Evolutionary conservation across 2,888 invertebrate genomes (phyloP).

Genomic region (Noctuana brunneofusca): DNA sequence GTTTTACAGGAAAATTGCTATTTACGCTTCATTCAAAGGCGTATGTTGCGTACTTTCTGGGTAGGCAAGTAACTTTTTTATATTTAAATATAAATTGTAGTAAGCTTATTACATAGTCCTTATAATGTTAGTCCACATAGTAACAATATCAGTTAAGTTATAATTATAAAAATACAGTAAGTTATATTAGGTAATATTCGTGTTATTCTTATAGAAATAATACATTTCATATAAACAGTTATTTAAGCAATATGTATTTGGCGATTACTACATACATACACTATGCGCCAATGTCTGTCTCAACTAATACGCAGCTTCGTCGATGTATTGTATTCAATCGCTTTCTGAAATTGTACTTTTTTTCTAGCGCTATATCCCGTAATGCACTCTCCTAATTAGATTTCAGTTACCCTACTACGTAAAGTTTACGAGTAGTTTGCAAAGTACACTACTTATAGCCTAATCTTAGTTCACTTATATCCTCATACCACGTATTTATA

Average conservation of each 20-base stretch:
- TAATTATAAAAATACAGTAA: too few species aligned
- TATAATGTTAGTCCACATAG: too few species aligned
- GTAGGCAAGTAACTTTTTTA: constrained; percentile 5
- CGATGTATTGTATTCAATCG: too few species aligned
- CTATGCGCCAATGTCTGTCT: too few species aligned
- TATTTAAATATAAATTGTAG: background rate
- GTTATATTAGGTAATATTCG: too few species aligned
- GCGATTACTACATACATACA: too few species aligned
- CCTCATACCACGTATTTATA: constrained; percentile 17
- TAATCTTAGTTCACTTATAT: constrained; percentile 14
- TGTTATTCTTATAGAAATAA: too few species aligned
- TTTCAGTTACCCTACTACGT: background rate
- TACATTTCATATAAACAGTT: too few species aligned
- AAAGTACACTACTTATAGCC: background rate
- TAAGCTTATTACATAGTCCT: background rate
- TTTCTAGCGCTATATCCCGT: background rate
- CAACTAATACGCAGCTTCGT: too few species aligned
- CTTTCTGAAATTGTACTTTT: too few species aligned
- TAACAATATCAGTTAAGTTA: too few species aligned
- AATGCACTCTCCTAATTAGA: background rate
- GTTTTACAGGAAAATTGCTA: constrained; percentile 35
- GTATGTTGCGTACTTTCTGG: constrained; percentile 22
- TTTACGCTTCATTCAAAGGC: constrained; percentile 27
- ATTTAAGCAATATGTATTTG: too few species aligned
- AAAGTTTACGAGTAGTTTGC: background rate